Conservation (phyloP, 2,888 invertebrate genomes). For the Erebia epiphron region DNA sequence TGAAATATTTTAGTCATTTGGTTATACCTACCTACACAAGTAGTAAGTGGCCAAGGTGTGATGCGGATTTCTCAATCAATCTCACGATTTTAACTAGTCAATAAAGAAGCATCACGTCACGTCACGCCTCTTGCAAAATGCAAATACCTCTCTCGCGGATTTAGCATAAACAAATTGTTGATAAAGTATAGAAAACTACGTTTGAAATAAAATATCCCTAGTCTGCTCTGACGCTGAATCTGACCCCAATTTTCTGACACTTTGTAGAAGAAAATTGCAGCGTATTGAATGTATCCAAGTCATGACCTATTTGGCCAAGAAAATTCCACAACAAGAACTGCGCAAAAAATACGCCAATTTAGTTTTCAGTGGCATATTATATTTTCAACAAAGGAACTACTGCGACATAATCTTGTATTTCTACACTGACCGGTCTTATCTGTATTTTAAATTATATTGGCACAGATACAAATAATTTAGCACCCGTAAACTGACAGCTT, state of each 20-base stretch:
- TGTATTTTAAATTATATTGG: conserved; percentile 16
- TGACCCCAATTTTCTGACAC: conserved; percentile 43
- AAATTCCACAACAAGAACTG: conserved; percentile 16
- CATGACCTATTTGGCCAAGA: conserved; percentile 34
- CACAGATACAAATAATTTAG: conserved; percentile 16
- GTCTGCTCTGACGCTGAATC: conserved; percentile 53
- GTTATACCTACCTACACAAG: no score
- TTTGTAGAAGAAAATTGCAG: conserved; percentile 33
- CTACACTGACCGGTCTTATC: conserved; percentile 9
- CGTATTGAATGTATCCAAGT: conserved; percentile 35
- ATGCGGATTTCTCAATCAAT: no score
- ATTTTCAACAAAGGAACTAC: conserved; percentile 10
- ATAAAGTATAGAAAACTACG: neutral
- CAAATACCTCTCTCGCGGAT: no score
- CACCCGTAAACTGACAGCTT: neutral
- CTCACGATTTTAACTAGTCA: no score
- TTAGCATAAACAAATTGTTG: no score
- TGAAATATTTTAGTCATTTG: no score
- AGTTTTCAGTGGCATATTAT: conserved; percentile 5
- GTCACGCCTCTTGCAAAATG: no score
- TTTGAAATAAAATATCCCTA: neutral
- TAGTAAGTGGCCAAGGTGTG: no score
- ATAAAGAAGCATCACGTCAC: no score
- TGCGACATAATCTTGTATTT: conserved; percentile 6
- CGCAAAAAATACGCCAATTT: conserved; percentile 11